A percentile compares a stretch with the other conserved stretches of the same genome.
Evolutionary conservation across 2,113 vertebrate genomes (phyloP).

Genomic region (Brachypteracias leptosomus): DNA sequence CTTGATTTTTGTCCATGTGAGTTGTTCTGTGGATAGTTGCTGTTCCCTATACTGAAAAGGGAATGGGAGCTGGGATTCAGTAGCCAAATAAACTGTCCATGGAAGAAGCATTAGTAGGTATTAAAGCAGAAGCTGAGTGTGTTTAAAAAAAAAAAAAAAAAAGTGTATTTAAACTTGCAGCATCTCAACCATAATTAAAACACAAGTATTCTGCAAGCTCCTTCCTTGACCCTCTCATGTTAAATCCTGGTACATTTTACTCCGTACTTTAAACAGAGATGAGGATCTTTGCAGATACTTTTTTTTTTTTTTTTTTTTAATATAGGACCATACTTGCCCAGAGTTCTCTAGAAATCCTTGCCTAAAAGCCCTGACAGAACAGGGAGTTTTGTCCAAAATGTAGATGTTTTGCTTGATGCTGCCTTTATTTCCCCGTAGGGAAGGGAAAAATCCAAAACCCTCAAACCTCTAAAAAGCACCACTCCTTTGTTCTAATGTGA

Average conservation of each 20-base stretch:
- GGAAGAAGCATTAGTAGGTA: not conserved
- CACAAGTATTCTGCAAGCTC: not conserved
- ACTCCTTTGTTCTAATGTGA: constrained; percentile 3
- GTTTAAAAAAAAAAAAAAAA: not conserved
- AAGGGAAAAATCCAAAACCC: not conserved
- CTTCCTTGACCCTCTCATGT: not conserved
- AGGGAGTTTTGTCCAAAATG: not conserved
- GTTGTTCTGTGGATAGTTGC: not conserved
- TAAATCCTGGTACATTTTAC: not conserved
- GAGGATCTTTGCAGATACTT: not conserved
- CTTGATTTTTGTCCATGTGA: not conserved
- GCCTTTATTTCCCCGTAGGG: not conserved
- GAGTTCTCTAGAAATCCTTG: not conserved
- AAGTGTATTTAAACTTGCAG: not conserved
- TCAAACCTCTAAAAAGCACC: constrained; percentile 4
- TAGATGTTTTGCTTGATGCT: not conserved
- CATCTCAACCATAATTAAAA: not conserved
- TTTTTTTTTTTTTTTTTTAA: too few relatives aligned
- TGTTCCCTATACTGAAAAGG: not conserved
- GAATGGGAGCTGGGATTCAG: not conserved
- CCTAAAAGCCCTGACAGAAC: not conserved
- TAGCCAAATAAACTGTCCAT: not conserved
- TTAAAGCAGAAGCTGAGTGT: not conserved
- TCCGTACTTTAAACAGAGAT: not conserved
- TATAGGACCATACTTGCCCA: not conserved